A percentile compares a stretch with the other conserved stretches of the same genome.
Conservation (phyloP, 2,797 vertebrate species). For the Hafferia zeledoni region DNA sequence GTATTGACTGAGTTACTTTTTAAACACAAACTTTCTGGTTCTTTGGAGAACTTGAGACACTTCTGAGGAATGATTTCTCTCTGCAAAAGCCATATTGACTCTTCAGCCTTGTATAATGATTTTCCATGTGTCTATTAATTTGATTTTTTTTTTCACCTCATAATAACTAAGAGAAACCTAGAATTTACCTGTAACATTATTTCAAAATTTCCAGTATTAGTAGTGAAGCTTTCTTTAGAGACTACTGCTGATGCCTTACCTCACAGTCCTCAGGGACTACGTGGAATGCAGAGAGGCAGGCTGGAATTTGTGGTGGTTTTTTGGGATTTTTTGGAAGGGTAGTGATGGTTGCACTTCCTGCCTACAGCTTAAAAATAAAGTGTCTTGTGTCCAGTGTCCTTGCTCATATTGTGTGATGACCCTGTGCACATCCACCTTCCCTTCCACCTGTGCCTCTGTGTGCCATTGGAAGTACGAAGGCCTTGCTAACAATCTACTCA, state of each 20-base stretch:
- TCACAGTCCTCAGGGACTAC: not conserved
- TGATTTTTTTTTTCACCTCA: not conserved
- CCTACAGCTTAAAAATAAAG: not conserved
- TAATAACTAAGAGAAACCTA: not conserved
- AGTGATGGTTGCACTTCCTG: not conserved
- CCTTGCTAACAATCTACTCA: not conserved
- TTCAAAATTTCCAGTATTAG: not conserved
- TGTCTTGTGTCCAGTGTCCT: not conserved
- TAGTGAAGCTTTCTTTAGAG: not conserved
- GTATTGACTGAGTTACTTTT: not conserved
- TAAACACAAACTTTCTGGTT: not conserved
- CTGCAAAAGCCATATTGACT: not conserved
- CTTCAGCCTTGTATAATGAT: not conserved
- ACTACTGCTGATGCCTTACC: not conserved
- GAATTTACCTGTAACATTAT: not conserved
- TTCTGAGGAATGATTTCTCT: not conserved
- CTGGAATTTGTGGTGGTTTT: not conserved
- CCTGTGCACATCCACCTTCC: not conserved
- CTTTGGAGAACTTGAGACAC: not conserved
- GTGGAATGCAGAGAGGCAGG: not conserved
- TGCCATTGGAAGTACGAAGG: not conserved
- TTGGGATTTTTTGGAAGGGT: not conserved
- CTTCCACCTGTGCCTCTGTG: fast-evolving
- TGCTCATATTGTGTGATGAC: not conserved
- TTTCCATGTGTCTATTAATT: not conserved